Conservation (phyloP, 2,888 invertebrate genomes). For the Eupithecia tripunctaria region DNA sequence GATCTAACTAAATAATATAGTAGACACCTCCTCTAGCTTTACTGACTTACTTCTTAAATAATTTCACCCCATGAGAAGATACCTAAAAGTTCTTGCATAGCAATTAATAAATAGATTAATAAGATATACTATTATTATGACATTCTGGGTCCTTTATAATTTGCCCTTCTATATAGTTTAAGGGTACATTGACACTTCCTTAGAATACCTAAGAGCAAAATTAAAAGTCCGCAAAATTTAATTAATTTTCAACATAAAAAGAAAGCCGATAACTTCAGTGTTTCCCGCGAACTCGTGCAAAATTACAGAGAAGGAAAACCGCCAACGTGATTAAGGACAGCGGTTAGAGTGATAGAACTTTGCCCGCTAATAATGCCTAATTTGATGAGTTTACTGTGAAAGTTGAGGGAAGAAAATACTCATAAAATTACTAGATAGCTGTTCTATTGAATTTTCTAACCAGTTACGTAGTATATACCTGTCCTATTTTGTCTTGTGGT, state of each 20-base stretch:
- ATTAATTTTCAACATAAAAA: conserved; percentile 27
- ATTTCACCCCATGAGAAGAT: too few relatives aligned
- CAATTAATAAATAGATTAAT: not conserved
- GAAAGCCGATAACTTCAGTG: conserved; percentile 31
- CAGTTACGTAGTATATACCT: not conserved
- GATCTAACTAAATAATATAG: too few relatives aligned
- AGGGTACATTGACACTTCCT: not conserved
- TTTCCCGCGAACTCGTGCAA: conserved; percentile 33
- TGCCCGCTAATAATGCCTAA: conserved; percentile 56
- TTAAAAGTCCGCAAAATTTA: not conserved
- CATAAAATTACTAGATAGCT: conserved; percentile 25
- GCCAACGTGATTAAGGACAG: conserved; percentile 47
- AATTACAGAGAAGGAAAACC: conserved; percentile 44
- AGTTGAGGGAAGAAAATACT: conserved; percentile 44
- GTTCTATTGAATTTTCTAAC: conserved; percentile 7
- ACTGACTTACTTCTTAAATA: too few relatives aligned
- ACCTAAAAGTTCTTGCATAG: not conserved
- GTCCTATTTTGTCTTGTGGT: not conserved
- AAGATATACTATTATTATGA: not conserved
- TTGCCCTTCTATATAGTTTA: not conserved
- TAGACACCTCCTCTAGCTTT: too few relatives aligned
- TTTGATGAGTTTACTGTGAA: conserved; percentile 60
- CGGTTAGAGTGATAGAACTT: conserved; percentile 46
- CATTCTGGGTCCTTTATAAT: not conserved
- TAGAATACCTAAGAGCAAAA: not conserved